These are phyloP conservation scores for Steinernema khuongi DNA, from an alignment of 1,140 invertebrate species.

Conservation along the genomic window DNA sequence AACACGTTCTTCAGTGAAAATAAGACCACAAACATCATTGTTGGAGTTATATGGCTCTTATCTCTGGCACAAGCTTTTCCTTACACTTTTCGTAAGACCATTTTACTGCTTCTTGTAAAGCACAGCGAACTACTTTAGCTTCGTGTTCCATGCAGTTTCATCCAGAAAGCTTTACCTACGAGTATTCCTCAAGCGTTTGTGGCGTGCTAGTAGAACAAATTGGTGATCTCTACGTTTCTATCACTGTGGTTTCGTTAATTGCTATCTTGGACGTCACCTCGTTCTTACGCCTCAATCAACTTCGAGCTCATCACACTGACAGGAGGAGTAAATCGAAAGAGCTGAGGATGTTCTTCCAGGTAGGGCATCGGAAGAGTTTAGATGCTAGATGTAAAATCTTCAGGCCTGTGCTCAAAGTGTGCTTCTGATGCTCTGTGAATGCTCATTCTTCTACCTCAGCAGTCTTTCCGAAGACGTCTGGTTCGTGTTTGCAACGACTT, in stretches of 20 bases:
- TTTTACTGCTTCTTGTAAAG: background rate
- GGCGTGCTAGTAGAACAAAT: background rate
- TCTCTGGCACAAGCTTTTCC: background rate
- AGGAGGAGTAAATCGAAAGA: background rate
- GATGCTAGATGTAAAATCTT: too few relatives aligned
- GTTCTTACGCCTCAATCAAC: background rate
- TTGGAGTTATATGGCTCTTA: background rate
- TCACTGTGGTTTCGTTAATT: background rate
- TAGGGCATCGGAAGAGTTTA: too few relatives aligned
- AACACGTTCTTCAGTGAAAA: background rate
- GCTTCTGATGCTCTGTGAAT: background rate
- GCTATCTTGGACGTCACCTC: background rate
- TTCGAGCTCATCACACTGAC: background rate
- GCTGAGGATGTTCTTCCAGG: constrained; percentile 3
- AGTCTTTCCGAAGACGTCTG: background rate
- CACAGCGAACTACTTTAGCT: background rate
- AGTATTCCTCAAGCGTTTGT: constrained; percentile 1
- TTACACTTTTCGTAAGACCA: background rate
- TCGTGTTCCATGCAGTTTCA: background rate
- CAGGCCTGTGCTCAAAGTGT: background rate
- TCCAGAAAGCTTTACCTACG: background rate
- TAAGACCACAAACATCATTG: background rate
- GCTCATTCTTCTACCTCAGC: background rate
- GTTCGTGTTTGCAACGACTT: background rate
- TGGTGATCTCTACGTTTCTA: background rate